A percentile compares a stretch with the other conserved stretches of the same genome.
These are phyloP conservation scores for human (Homo sapiens) DNA, from an alignment of 2,113 vertebrate genomes.

Conservation along the genomic window DNA sequence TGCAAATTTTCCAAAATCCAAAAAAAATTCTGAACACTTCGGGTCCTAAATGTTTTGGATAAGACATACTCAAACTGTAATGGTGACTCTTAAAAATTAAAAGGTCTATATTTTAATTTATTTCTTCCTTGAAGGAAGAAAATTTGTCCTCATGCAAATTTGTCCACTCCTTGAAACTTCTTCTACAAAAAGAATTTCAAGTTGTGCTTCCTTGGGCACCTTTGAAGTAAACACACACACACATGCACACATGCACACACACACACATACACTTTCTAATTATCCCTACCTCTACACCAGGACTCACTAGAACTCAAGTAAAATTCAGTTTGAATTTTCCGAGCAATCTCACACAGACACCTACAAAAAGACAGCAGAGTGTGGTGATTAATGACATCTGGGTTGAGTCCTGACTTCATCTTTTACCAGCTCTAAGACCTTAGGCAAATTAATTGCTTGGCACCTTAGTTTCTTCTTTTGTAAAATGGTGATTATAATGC, in stretches of 20 bases:
- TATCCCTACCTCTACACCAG: background rate
- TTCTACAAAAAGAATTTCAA: background rate
- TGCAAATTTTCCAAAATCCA: background rate
- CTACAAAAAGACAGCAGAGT: background rate
- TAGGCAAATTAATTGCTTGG: background rate
- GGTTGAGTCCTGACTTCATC: background rate
- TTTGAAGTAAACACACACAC: background rate
- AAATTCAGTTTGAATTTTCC: background rate
- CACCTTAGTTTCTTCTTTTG: background rate
- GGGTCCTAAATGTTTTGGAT: background rate
- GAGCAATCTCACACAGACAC: background rate
- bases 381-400: background rate
- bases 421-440: background rate
- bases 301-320: background rate
- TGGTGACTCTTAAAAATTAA: background rate
- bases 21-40: background rate
- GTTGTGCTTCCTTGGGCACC: background rate
- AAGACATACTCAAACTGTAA: background rate
- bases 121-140: constrained; percentile 32
- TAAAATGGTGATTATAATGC: background rate
- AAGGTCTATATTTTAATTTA: background rate
- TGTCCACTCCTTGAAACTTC: background rate
- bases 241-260: background rate
- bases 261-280: background rate
- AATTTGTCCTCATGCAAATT: background rate